Percentiles rank a stretch among this genome's conserved stretches.
phyloP scores from a whole-genome alignment of 2,797 vertebrate species.

The Adrianichthys oophorus region DNA sequence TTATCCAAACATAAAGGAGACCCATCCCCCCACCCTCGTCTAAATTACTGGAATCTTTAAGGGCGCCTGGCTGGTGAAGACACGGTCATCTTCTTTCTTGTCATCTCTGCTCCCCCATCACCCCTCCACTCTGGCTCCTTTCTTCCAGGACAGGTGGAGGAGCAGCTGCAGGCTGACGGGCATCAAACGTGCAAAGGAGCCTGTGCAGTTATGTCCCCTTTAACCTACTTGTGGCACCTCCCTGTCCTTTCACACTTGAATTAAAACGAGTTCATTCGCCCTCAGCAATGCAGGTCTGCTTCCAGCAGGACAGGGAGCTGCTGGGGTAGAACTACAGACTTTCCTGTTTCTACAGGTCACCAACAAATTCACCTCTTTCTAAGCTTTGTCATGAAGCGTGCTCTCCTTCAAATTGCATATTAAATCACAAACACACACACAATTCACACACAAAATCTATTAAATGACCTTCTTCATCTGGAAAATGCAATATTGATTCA shows the following conservation, averaged over 20 bases:
- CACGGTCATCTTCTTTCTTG: constrained; percentile 47
- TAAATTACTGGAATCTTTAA: constrained; percentile 16
- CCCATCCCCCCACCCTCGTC: constrained; percentile 33
- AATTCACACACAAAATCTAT: too few relatives aligned
- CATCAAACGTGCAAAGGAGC: constrained; percentile 48
- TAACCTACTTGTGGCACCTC: constrained; percentile 51
- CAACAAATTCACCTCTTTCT: background rate
- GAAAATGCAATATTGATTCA: too few relatives aligned
- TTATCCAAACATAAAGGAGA: constrained; percentile 49
- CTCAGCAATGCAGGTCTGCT: background rate
- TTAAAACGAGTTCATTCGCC: constrained; percentile 3
- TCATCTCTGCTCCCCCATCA: constrained; percentile 11
- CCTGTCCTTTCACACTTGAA: constrained; percentile 25
- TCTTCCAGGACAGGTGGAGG: constrained; percentile 62
- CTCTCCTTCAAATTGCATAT: too few relatives aligned
- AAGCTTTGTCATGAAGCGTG: background rate
- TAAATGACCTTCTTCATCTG: too few relatives aligned
- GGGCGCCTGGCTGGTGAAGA: constrained; percentile 42
- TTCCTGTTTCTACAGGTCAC: background rate
- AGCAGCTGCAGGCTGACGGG: constrained; percentile 67
- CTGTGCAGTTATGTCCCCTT: constrained; percentile 53
- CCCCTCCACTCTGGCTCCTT: background rate
- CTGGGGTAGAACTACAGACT: background rate
- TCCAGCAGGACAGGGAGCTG: constrained; percentile 19
- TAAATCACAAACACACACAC: too few relatives aligned